Percentiles rank a stretch among this genome's conserved stretches.
phyloP scores from a whole-genome alignment of 2,797 vertebrate genomes.

The Microhierax caerulescens region DNA sequence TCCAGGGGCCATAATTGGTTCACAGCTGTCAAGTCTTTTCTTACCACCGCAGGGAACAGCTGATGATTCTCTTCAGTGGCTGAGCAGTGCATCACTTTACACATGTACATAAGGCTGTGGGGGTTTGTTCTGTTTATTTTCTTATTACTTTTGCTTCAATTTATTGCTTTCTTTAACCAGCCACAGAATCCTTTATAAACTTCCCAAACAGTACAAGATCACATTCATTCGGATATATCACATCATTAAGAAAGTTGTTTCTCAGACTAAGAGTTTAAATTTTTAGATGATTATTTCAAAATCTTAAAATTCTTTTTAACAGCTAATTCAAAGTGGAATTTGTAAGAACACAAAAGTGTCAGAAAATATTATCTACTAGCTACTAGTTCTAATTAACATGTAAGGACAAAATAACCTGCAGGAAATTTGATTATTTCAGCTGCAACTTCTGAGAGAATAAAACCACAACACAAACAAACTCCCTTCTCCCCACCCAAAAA shows the following conservation, averaged over 20 bases:
- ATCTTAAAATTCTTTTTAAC: neutral
- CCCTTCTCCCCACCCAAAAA: neutral
- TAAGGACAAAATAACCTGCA: neutral
- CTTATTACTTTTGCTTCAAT: neutral
- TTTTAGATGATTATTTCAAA: neutral
- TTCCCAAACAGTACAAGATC: neutral
- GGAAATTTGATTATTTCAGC: neutral
- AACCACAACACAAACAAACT: neutral
- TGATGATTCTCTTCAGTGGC: slow-evolving; percentile 30
- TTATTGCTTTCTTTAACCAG: neutral
- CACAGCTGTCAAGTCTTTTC: slow-evolving; percentile 54
- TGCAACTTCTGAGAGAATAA: neutral
- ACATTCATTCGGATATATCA: neutral
- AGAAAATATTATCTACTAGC: neutral
- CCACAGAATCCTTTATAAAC: neutral
- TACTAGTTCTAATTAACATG: neutral
- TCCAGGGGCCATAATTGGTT: slow-evolving; percentile 41
- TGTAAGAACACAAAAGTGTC: neutral
- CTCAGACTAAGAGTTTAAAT: neutral
- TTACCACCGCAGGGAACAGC: slow-evolving; percentile 21
- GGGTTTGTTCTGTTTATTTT: neutral
- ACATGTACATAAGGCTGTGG: neutral
- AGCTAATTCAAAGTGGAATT: neutral
- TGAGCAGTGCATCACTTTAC: neutral
- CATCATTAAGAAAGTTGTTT: neutral